These are phyloP conservation scores for Triplophysa yarkandensis DNA, from an alignment of 2,797 vertebrate genomes.

Conservation along the genomic window DNA sequence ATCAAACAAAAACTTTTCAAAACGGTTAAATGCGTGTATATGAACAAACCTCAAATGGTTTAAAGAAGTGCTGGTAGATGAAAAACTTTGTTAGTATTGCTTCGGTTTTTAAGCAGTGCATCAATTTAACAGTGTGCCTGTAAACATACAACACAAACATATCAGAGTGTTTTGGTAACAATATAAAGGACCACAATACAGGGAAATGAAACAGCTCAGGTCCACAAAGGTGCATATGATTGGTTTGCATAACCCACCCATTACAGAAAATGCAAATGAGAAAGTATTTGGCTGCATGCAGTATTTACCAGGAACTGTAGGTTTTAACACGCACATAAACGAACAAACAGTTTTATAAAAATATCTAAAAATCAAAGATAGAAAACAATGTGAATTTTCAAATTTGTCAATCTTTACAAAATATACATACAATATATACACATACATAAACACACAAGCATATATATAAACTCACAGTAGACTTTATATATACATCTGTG, in stretches of 20 bases:
- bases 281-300: constrained; percentile 31
- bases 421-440: constrained; percentile 78
- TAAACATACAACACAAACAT: constrained; percentile 19
- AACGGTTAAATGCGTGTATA: background rate
- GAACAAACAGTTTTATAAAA: constrained; percentile 44
- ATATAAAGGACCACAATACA: background rate
- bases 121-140: constrained; percentile 5
- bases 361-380: constrained; percentile 58
- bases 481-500: constrained; percentile 65
- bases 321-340: background rate
- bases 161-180: background rate
- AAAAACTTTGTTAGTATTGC: constrained; percentile 24
- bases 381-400: constrained; percentile 61
- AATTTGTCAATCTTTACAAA: constrained; percentile 67
- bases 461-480: constrained; percentile 54
- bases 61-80: background rate
- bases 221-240: constrained; percentile 17
- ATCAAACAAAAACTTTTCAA: constrained; percentile 16
- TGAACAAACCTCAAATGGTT: constrained; percentile 2
- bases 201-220: background rate
- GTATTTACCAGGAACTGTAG: background rate
- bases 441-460: constrained; percentile 71
- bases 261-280: background rate
- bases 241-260: constrained; percentile 1
- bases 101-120: constrained; percentile 21